phyloP scores from a whole-genome alignment of 2,888 invertebrate species.

The Crocallis elinguaria region DNA sequence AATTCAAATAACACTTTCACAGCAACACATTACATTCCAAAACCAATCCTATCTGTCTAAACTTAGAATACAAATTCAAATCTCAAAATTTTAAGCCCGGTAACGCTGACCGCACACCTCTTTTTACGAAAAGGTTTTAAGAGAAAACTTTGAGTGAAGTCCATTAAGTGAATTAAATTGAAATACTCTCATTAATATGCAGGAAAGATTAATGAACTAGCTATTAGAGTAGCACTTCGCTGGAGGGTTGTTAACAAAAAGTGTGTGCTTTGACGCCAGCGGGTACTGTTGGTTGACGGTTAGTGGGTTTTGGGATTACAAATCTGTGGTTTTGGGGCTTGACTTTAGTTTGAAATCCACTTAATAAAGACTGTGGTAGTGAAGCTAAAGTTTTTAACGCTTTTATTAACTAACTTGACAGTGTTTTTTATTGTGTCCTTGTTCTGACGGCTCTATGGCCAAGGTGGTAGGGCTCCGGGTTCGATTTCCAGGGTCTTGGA shows the following conservation, averaged over 20 bases:
- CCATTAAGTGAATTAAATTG: slow-evolving; percentile 57
- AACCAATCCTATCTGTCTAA: not conserved
- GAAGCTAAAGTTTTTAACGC: no score
- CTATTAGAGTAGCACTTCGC: slow-evolving; percentile 33
- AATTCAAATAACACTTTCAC: not conserved
- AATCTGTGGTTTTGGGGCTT: no score
- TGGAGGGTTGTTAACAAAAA: slow-evolving; percentile 13
- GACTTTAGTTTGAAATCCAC: no score
- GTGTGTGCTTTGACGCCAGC: slow-evolving; percentile 5
- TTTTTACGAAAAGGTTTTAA: slow-evolving; percentile 41
- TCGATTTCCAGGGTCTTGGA: no score
- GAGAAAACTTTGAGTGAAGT: slow-evolving; percentile 50
- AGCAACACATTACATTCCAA: not conserved
- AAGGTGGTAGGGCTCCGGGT: no score
- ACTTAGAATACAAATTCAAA: slow-evolving; percentile 5
- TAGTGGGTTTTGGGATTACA: not conserved
- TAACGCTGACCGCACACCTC: slow-evolving; percentile 27
- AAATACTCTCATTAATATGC: slow-evolving; percentile 55
- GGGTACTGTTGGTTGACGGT: slow-evolving; percentile 9
- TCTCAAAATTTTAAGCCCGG: not conserved
- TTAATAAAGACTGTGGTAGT: no score
- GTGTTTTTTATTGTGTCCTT: no score
- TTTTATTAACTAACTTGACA: no score
- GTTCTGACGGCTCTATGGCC: no score
- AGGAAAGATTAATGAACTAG: slow-evolving; percentile 53